Percentiles rank a stretch among this genome's conserved stretches.
Conservation (phyloP, 2,797 vertebrate genomes). For the Orientallactaga sibirica region DNA sequence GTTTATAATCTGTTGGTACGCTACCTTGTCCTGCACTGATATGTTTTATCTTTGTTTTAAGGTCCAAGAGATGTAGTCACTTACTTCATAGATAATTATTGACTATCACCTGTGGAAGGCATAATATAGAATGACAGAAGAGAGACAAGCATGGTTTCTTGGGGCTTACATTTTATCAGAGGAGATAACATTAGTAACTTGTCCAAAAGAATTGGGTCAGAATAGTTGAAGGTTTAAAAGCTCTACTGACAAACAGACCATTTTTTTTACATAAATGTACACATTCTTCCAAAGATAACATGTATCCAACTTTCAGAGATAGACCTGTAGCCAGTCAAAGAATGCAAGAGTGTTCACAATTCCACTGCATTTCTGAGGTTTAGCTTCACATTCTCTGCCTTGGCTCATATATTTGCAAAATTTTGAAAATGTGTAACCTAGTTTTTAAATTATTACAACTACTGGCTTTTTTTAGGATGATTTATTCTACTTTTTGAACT, state of each 20-base stretch:
- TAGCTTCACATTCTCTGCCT: slow-evolving; percentile 14
- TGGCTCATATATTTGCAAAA: slow-evolving; percentile 30
- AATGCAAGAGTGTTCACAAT: not conserved
- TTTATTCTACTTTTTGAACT: slow-evolving; percentile 27
- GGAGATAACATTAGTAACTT: slow-evolving; percentile 14
- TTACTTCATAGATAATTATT: not conserved
- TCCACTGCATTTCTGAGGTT: not conserved
- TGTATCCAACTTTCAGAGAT: not conserved
- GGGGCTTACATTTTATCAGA: not conserved
- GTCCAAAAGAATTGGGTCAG: not conserved
- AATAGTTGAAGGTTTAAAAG: not conserved
- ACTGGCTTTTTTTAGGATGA: slow-evolving; percentile 21
- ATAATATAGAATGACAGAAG: not conserved
- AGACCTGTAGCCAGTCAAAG: not conserved
- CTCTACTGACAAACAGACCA: not conserved
- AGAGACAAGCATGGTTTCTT: slow-evolving; percentile 3
- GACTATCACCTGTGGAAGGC: slow-evolving; percentile 11
- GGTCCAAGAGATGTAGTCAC: slow-evolving; percentile 17
- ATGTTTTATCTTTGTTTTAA: slow-evolving; percentile 43
- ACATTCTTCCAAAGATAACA: not conserved
- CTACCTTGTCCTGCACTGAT: slow-evolving; percentile 34
- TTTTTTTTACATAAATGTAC: not conserved
- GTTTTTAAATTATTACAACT: slow-evolving; percentile 30
- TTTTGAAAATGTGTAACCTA: not conserved
- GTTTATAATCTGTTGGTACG: not conserved